Evolutionary conservation across 2,888 invertebrate species (phyloP).

Genomic region (Alloscopus bannaensis): DNA sequence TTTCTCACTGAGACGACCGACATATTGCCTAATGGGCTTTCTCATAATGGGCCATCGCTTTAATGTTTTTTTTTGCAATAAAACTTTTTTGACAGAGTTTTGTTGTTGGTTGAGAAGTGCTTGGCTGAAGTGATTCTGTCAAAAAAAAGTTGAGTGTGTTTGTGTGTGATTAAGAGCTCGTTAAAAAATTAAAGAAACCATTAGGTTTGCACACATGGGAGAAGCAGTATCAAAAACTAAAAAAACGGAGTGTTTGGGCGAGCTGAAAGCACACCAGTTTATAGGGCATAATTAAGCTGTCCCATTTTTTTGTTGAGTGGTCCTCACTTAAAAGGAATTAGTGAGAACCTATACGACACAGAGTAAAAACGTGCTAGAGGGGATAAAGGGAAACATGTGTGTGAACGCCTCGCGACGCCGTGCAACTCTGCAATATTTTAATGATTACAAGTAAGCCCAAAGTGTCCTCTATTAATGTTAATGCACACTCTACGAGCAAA

Average conservation of each 20-base stretch:
- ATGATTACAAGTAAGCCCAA: too few species aligned
- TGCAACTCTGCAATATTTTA: too few species aligned
- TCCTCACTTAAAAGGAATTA: conserved; percentile 30
- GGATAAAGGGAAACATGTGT: too few species aligned
- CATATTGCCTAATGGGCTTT: conserved; percentile 31
- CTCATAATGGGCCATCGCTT: conserved; percentile 29
- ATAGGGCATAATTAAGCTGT: not conserved
- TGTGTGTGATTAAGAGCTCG: conserved; percentile 14
- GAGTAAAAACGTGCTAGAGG: too few species aligned
- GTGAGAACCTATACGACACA: too few species aligned
- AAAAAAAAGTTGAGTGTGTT: not conserved
- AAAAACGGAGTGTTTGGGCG: too few species aligned
- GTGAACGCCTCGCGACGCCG: too few species aligned
- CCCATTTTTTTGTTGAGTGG: not conserved
- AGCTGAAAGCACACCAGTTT: too few species aligned
- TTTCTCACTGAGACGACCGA: not conserved
- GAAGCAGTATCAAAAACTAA: too few species aligned
- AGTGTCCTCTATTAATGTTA: too few species aligned
- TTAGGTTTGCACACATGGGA: conserved; percentile 16
- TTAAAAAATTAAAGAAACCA: conserved; percentile 44
- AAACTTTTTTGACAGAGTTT: not conserved
- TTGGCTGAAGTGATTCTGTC: not conserved
- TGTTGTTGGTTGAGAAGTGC: not conserved
- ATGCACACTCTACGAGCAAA: too few species aligned
- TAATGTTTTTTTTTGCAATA: not conserved